Evolutionary conservation across 2,888 invertebrate species (phyloP), one percentile per base, ranked within the genome.

Genomic region (Lasioglossum pauxillum): DNA sequence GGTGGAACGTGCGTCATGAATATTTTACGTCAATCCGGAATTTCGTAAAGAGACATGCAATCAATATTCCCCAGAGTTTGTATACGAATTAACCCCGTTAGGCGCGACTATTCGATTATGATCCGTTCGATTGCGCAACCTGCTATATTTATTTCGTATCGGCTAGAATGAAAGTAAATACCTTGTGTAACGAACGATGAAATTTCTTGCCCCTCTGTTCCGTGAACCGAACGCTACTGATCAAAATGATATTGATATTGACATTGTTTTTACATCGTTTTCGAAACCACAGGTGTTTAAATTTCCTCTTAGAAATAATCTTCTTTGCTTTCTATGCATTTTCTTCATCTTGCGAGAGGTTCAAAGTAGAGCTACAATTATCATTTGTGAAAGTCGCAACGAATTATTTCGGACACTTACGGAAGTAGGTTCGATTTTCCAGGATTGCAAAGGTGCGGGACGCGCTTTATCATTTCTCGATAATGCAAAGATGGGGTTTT

Each of bases 1-100:
- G 80, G 60, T 38, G 38, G 38, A 41, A 19, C 78, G 78, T 86
- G 87, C 89, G 87, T 90, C 90, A 86, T 23, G 7, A 53, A 80
- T 80, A 19, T 69, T 75, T 46, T 69, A 67, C 49, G 23, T 80
- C 49, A 64, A 23, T 71, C 27, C 16, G 46, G 44, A 74, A 77
- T 84, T 75, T 84, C 44, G 41, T 53, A 75, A 57, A 85, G 60
- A 35, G 27, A 64, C 64, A 35, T 41, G 31, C 38, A 53, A 78
- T 38, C 49, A 35, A 74, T 74, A 67, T 8, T 7, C 38, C 0
- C n/a, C 23, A 27, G 23, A 27, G 27, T 35, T 41, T 19, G 10
- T 19, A 31, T 19, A n/a, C 35, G 46, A 73, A 73, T 49, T 41
- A 38, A 10, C 8, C 23, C 5, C n/a, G 4, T 73, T 77, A n/a